Evolutionary conservation across 2,888 invertebrate species (phyloP).

Genomic region (Sarcophaga carnaria): DNA sequence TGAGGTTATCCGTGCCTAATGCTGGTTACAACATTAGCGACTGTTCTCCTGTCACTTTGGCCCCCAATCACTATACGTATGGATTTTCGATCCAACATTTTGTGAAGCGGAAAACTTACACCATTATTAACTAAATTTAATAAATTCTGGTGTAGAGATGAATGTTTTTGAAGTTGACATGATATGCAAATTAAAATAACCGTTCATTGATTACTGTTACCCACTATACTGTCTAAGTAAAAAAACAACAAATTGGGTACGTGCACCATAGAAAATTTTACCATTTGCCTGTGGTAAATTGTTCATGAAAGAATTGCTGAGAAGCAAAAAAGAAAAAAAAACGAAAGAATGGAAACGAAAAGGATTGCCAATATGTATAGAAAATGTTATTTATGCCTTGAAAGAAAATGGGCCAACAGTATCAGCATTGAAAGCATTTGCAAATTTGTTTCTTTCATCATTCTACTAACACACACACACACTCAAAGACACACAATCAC

Average conservation of each 20-base stretch:
- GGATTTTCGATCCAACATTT: too few species aligned
- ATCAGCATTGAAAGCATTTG: background rate
- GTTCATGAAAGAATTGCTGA: constrained; percentile 23
- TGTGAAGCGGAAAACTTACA: too few species aligned
- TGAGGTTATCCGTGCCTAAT: too few species aligned
- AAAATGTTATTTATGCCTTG: constrained; percentile 6
- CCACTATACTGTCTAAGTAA: background rate
- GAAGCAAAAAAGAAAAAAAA: background rate
- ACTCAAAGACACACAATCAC: background rate
- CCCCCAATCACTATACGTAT: too few species aligned
- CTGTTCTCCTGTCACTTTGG: too few species aligned
- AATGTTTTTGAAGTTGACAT: too few species aligned
- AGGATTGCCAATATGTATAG: constrained; percentile 12
- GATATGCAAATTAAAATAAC: too few species aligned
- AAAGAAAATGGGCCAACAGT: background rate
- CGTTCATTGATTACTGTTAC: background rate
- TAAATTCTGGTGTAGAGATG: too few species aligned
- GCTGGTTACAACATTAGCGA: too few species aligned
- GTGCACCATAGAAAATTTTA: constrained; percentile 5
- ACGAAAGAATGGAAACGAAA: background rate
- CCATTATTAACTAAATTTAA: too few species aligned
- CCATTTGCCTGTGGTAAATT: constrained; percentile 33
- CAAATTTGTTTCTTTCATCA: background rate
- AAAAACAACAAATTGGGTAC: background rate
- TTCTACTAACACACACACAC: background rate